Conservation (phyloP, 2,888 invertebrate species). For the Patella depressa region DNA sequence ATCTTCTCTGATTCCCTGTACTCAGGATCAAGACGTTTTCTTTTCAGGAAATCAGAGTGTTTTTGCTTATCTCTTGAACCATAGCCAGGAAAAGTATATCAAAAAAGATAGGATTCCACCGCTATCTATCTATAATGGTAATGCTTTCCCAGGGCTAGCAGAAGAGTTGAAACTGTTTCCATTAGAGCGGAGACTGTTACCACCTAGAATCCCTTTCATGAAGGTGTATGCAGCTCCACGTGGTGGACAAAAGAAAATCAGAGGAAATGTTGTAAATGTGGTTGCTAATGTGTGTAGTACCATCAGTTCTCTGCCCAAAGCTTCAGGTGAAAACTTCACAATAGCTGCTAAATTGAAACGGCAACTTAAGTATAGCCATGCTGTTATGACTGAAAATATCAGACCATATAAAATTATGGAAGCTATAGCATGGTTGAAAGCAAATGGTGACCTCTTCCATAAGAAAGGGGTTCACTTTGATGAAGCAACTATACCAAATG, state of each 20-base stretch:
- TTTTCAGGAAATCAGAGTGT: too few species aligned
- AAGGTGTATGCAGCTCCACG: background rate
- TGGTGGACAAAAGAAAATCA: background rate
- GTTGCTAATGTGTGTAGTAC: slow-evolving; percentile 1
- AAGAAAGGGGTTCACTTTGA: background rate
- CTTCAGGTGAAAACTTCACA: slow-evolving; percentile 4
- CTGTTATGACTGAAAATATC: slow-evolving; percentile 5
- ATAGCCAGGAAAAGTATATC: background rate
- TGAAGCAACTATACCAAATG: too few species aligned
- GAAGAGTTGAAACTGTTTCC: background rate
- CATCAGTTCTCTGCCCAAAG: background rate
- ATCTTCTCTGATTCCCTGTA: too few species aligned
- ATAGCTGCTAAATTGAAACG: slow-evolving; percentile 12
- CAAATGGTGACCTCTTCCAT: background rate
- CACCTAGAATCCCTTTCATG: background rate
- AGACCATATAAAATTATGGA: slow-evolving; percentile 11
- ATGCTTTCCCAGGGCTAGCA: too few species aligned
- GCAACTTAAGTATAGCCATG: background rate
- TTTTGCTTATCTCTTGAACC: too few species aligned
- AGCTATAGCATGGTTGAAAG: background rate
- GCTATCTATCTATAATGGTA: background rate
- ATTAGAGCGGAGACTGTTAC: background rate
- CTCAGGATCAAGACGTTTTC: too few species aligned
- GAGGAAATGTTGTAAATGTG: slow-evolving; percentile 8
- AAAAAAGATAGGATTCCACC: background rate